Base-by-base conservation (phyloP, 2,888 invertebrate genomes). In the Macrosoma leucophasiata region DNA sequence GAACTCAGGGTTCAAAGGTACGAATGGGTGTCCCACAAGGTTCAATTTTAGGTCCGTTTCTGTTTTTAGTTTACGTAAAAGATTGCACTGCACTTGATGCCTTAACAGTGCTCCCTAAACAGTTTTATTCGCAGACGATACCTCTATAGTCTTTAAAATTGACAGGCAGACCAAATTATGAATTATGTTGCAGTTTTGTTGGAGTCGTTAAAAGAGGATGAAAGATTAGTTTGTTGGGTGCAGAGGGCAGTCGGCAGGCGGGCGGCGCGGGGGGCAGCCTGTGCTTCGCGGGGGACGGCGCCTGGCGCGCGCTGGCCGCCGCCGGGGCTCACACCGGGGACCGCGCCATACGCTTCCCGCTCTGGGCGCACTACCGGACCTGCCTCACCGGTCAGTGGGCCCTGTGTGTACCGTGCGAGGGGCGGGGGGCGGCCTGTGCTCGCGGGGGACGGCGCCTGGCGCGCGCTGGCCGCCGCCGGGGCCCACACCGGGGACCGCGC, bases 341-440 rank as follows among this genome's bases (percentile, higher is more conserved):
- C 75, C 73, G 94, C 2, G 88, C 93, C 2, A 95, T 94, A 94
- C 74, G 93, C 29, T 87, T 94, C 77, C 94, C 94, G 3, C 75
- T 94, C 12, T 93, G 91, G 88, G 68, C 86, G 29, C 89, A 89
- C 69, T 94, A 90, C 70, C 82, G 66, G n/a, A 71, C 67, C 31
- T 85, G 86, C 52, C 71, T 92, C 41, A 86, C 84, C 23, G 72
- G 79, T 74, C n/a, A n/a, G n/a, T n/a, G n/a, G n/a, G n/a, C n/a
- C n/a, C n/a, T n/a, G n/a, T n/a, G n/a, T n/a, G n/a, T n/a, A n/a
- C n/a, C n/a, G n/a, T 75, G 41, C 84, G 88, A 36, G 89, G 89
- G 11, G 75, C 91, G 14, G 91, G 91, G 14, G 87, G 87, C 44
- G 88, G 88, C 3, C n/a, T n/a, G 91, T 91, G 3, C 86, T 89